A percentile compares a stretch with the other conserved stretches of the same genome.
Evolutionary conservation across 2,113 vertebrate genomes (phyloP).

Genomic region (Patagioenas fasciata): DNA sequence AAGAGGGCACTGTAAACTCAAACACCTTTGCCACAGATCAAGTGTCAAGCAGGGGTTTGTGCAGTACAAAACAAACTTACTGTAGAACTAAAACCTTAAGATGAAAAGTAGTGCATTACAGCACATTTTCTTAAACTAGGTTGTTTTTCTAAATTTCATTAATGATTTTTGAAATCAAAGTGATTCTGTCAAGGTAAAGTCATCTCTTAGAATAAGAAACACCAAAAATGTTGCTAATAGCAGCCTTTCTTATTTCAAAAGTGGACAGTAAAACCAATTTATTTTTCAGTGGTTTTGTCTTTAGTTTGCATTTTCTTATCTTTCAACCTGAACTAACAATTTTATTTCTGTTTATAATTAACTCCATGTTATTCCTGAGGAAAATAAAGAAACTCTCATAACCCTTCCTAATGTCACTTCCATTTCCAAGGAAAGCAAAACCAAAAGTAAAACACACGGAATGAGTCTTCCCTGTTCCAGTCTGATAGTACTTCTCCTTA

Average conservation of each 20-base stretch:
- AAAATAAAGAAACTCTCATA: background rate
- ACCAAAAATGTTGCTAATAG: background rate
- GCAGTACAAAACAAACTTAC: background rate
- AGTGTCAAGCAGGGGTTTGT: background rate
- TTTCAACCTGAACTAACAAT: background rate
- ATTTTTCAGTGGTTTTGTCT: background rate
- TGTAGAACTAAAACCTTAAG: background rate
- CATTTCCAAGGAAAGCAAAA: background rate
- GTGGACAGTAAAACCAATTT: background rate
- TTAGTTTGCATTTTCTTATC: background rate
- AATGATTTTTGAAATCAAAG: constrained; percentile 7
- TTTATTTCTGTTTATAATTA: background rate
- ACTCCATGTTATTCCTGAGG: background rate
- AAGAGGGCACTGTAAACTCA: background rate
- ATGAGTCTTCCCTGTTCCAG: background rate
- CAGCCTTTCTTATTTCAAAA: background rate
- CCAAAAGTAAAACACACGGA: background rate
- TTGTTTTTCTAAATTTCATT: background rate
- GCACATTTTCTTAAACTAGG: background rate
- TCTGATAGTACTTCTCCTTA: background rate
- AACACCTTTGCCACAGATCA: background rate
- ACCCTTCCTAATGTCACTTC: background rate
- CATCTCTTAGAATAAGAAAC: background rate
- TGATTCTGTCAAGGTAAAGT: background rate
- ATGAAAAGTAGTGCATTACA: constrained; percentile 20